A percentile compares a stretch with the other conserved stretches of the same genome.
Evolutionary conservation across 2,888 invertebrate species (phyloP).

Genomic region (Lamellibrachia columna): DNA sequence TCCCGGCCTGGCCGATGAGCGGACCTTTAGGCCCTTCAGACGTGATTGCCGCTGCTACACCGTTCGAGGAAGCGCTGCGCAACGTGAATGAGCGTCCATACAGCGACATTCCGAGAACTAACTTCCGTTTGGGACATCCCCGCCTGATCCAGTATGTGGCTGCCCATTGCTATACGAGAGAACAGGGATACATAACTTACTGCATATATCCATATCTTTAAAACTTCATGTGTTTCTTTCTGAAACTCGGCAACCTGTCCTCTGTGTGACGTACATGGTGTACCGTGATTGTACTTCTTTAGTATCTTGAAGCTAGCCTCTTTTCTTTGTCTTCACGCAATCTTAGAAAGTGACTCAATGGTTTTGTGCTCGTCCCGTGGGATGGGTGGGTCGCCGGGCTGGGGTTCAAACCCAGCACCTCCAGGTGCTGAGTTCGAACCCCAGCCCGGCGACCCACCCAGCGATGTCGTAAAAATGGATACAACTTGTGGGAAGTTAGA

Average conservation of each 20-base stretch:
- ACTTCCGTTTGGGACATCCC: not conserved
- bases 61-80: not conserved
- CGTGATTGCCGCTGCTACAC: not conserved
- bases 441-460: no score
- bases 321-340: no score
- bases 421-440: no score
- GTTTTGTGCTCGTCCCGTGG: no score
- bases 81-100: not conserved
- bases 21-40: not conserved
- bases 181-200: not conserved
- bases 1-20: not conserved
- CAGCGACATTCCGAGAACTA: conserved; percentile 1
- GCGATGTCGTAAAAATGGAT: no score
- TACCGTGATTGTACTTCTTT: not conserved
- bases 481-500: no score
- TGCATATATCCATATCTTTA: not conserved
- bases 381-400: no score
- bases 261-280: not conserved
- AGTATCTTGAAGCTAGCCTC: no score
- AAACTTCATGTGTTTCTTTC: not conserved
- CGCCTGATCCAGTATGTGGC: not conserved
- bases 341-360: no score
- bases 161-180: not conserved
- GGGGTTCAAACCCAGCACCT: no score
- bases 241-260: not conserved